These are phyloP conservation scores for Lagopus leucura DNA, from an alignment of 2,113 vertebrate species.

Conservation along the genomic window DNA sequence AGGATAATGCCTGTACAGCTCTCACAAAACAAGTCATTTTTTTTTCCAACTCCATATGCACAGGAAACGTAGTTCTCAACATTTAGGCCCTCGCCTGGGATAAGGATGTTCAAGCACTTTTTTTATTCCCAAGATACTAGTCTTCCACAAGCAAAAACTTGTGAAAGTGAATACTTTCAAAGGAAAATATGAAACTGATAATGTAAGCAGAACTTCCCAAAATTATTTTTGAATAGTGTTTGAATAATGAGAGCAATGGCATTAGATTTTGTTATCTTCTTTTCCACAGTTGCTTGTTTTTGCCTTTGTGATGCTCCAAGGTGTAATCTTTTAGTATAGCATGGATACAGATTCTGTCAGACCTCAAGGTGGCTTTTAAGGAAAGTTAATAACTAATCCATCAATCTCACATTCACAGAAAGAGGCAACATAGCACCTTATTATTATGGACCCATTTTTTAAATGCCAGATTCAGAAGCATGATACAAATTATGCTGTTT, in stretches of 20 bases:
- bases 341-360: not conserved
- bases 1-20: not conserved
- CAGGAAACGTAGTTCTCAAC: not conserved
- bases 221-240: not conserved
- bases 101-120: not conserved
- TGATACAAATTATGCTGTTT: conserved; percentile 20
- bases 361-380: not conserved
- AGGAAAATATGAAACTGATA: not conserved
- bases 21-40: not conserved
- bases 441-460: not conserved
- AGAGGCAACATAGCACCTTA: not conserved
- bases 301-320: not conserved
- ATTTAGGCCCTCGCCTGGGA: not conserved
- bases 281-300: not conserved
- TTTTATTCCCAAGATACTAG: not conserved
- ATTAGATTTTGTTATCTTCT: not conserved
- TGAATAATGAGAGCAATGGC: not conserved
- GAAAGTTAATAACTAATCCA: not conserved
- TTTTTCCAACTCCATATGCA: not conserved
- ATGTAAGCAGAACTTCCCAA: not conserved
- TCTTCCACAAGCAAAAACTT: not conserved
- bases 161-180: not conserved
- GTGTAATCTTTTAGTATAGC: not conserved
- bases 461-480: not conserved
- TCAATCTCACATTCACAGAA: not conserved